Conservation (phyloP, 2,113 vertebrate species). For the Eptesicus fuscus region DNA sequence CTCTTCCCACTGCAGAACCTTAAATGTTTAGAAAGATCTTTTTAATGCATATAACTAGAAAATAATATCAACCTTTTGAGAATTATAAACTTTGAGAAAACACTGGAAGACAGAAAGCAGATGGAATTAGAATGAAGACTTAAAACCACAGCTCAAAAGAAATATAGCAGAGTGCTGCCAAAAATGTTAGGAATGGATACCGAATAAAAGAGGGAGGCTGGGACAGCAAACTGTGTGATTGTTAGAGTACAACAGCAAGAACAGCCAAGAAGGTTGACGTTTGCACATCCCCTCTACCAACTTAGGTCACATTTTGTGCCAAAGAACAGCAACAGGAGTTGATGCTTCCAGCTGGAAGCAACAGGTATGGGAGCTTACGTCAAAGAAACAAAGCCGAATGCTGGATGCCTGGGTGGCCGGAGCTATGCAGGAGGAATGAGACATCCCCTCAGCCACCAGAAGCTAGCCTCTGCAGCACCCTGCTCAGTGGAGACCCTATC, state of each 20-base stretch:
- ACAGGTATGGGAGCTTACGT: neutral
- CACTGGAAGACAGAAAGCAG: constrained; percentile 2
- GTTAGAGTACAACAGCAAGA: neutral
- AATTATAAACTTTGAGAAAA: constrained; percentile 13
- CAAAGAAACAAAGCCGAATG: neutral
- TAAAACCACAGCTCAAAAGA: constrained; percentile 22
- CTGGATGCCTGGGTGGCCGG: neutral
- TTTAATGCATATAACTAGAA: neutral
- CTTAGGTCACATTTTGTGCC: neutral
- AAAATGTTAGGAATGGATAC: constrained; percentile 2
- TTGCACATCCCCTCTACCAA: neutral
- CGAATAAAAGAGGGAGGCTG: neutral
- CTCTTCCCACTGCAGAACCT: neutral
- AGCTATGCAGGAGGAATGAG: neutral
- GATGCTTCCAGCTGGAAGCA: neutral
- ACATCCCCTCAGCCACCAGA: neutral
- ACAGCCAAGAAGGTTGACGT: neutral
- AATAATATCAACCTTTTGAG: neutral
- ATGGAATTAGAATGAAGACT: constrained; percentile 13
- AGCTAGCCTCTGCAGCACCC: neutral
- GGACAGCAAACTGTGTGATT: neutral
- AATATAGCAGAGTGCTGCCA: neutral
- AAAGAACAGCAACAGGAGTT: neutral
- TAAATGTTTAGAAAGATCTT: constrained; percentile 1
- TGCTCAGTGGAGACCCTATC: neutral